A percentile compares a stretch with the other conserved stretches of the same genome.
Conservation (phyloP, 2,797 vertebrate genomes). For the Psittacula echo region DNA sequence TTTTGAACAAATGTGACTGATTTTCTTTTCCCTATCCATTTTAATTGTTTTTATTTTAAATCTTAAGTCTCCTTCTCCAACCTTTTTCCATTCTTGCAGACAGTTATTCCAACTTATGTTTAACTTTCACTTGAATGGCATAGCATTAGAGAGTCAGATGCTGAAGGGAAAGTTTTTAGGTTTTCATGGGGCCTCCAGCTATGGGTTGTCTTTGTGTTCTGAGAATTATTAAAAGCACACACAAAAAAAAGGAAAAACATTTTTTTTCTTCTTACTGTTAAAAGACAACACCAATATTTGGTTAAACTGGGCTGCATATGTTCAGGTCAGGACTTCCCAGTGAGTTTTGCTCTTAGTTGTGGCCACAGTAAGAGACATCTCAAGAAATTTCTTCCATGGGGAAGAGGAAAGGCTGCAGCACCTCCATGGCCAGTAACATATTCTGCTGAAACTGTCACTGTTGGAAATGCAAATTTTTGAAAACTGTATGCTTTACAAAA, state of each 20-base stretch:
- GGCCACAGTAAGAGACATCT: background rate
- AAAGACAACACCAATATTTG: background rate
- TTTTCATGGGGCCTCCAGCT: background rate
- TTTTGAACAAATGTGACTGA: background rate
- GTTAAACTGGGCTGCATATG: background rate
- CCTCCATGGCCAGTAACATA: background rate
- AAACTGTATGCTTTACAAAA: background rate
- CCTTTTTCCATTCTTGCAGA: background rate
- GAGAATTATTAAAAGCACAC: background rate
- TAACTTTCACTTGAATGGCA: background rate
- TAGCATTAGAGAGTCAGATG: background rate
- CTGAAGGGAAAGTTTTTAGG: background rate
- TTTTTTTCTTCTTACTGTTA: background rate
- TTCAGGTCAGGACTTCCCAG: background rate
- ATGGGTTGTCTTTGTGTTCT: background rate
- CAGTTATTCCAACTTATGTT: background rate
- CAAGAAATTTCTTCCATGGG: background rate
- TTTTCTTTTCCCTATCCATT: background rate
- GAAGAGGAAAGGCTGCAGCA: background rate
- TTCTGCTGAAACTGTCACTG: background rate
- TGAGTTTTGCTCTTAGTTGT: background rate
- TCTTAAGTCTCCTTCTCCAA: background rate
- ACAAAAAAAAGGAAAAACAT: background rate
- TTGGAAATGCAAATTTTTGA: background rate
- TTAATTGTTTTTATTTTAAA: background rate